Percentiles rank a stretch among this genome's conserved stretches.
Evolutionary conservation across 1,140 invertebrate genomes (phyloP).

Genomic region (Drosophila dunni): DNA sequence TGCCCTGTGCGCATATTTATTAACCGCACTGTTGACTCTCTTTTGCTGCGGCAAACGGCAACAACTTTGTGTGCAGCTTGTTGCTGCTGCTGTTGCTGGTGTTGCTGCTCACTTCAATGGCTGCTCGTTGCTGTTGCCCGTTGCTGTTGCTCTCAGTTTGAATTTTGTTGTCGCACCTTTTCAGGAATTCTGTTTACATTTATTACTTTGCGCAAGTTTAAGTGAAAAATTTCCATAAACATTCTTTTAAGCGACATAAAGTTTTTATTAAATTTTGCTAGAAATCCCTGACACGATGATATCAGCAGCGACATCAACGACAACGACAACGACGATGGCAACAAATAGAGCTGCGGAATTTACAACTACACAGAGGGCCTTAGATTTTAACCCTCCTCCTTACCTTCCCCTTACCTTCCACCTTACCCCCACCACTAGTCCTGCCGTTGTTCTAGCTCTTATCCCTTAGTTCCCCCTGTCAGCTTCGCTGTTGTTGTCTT

Average conservation of each 20-base stretch:
- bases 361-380: slow-evolving; percentile 65
- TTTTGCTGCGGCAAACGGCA: slow-evolving; percentile 45
- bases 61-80: slow-evolving; percentile 71
- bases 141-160: slow-evolving; percentile 52
- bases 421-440: too few species aligned
- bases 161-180: slow-evolving; percentile 84
- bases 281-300: slow-evolving; percentile 66
- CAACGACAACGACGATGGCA: slow-evolving; percentile 42
- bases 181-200: slow-evolving; percentile 84
- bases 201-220: slow-evolving; percentile 84
- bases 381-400: slow-evolving; percentile 27
- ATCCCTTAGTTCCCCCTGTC: slow-evolving; percentile 8
- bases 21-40: slow-evolving; percentile 79
- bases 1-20: slow-evolving; percentile 77
- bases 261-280: slow-evolving; percentile 84
- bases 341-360: slow-evolving; percentile 81
- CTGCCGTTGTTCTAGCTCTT: not conserved
- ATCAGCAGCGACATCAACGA: slow-evolving; percentile 49
- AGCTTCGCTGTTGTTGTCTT: not conserved
- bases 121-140: slow-evolving; percentile 35
- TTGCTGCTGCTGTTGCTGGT: slow-evolving; percentile 37
- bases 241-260: slow-evolving; percentile 84
- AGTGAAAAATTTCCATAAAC: slow-evolving; percentile 84
- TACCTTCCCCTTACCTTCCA: not conserved
- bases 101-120: slow-evolving; percentile 9